Conservation (phyloP, 2,797 vertebrate genomes). For the Bucorvus abyssinicus region DNA sequence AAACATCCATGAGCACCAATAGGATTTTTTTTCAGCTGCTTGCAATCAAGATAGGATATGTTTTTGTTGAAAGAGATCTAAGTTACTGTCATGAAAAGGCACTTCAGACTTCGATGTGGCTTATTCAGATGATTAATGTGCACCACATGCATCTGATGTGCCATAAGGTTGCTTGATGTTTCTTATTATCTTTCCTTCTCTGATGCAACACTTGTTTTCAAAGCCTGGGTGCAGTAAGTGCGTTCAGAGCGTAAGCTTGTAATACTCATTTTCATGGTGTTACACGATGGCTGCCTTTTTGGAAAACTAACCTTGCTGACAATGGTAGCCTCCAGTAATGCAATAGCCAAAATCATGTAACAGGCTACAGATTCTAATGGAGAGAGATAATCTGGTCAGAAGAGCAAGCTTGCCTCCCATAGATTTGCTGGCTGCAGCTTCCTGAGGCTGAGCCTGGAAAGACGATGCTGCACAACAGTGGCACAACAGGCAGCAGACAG, state of each 20-base stretch:
- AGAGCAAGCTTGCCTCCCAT: background rate
- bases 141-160: background rate
- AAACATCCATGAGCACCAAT: background rate
- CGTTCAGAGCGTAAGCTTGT: slow-evolving; percentile 29
- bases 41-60: background rate
- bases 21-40: slow-evolving; percentile 3
- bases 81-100: slow-evolving; percentile 31
- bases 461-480: background rate
- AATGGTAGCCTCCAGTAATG: background rate
- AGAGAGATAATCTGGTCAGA: slow-evolving; percentile 14
- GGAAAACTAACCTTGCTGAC: slow-evolving; percentile 25
- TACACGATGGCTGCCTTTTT: background rate
- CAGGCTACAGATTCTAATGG: background rate
- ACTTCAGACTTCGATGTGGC: slow-evolving; percentile 23
- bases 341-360: background rate
- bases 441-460: background rate
- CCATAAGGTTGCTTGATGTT: background rate
- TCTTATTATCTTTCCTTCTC: slow-evolving; percentile 47
- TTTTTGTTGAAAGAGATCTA: slow-evolving; percentile 35
- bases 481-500: background rate
- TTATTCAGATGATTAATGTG: slow-evolving; percentile 45
- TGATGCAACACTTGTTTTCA: slow-evolving; percentile 29
- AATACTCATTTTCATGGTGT: slow-evolving; percentile 24
- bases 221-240: background rate
- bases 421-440: background rate